Evolutionary conservation across 92 coral and sea anemone genomes (phyloP), one percentile per base, ranked within the genome.

Genomic region (Anthopleura xanthogrammica): DNA sequence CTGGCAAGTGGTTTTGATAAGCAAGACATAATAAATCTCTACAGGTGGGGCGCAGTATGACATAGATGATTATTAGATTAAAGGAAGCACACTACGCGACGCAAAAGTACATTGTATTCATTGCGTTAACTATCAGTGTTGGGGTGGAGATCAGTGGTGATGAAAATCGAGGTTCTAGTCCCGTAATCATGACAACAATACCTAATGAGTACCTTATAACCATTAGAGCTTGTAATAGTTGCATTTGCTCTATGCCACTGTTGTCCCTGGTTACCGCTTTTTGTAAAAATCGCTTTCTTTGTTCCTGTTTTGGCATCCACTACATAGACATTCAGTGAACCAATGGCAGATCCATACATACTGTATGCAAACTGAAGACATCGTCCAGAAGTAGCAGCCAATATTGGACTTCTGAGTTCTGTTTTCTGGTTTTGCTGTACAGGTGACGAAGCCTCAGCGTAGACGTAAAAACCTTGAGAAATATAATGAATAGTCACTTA

Each of bases 351-450:
- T 1, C 97, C 98, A 77, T 84, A 78, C 98, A 94, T 92, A 74
- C 85, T 86, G 83, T 89, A 94, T 20, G 90, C 87, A 65, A 94
- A 94, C 87, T 88, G 88, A 64, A 94, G 70, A 64, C 98, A 94
- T 16, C 80, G 78, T 41, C 79, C 87, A 1, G 88, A 93, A 74
- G 88, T 80, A 20, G 85, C 83, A 3, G 93, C 87, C 2, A 79
- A 79, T 0, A 22, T 20, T 79, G 48, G 24, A 12, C 82, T 79
- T n/a, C 79, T 88, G 72, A 90, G 86, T 55, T 70, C 77, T 22
- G 93, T 90, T 52, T 66, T 78, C 41, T 82, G 80, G 12, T 88
- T 90, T 12, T 43, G 9, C 52, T 40, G 40, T 41, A 60, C 82
- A 7, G 82, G 82, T 13, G 64, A 43, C 64, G 90, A 87, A 41